Evolutionary conservation across 2,888 invertebrate species (phyloP).

Genomic region (Nephrocerus scutellatus): DNA sequence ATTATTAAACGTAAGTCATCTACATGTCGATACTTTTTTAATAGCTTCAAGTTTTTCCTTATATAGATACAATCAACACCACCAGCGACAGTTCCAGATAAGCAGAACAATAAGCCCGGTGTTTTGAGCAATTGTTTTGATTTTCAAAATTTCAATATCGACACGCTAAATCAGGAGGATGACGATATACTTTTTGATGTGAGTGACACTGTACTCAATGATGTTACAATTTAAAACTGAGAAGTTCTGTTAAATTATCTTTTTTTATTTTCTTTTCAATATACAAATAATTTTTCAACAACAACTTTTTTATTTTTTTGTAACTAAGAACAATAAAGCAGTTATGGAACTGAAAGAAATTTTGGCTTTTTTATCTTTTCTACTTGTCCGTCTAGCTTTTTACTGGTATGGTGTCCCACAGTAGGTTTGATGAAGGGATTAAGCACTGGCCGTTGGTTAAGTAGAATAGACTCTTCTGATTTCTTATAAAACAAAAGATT

Average conservation of each 20-base stretch:
- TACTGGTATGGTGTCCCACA: no score
- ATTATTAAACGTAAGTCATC: no score
- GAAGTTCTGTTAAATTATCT: not conserved
- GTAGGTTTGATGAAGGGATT: slow-evolving; percentile 20
- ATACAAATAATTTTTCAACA: slow-evolving; percentile 1
- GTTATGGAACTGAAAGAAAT: slow-evolving; percentile 12
- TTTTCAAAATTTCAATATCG: no score
- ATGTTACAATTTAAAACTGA: slow-evolving; percentile 18
- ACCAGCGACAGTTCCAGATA: no score
- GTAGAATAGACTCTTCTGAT: slow-evolving; percentile 22
- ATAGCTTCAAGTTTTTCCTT: no score
- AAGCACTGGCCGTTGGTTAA: slow-evolving; percentile 22
- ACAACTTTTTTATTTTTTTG: slow-evolving; percentile 1
- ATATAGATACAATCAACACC: no score
- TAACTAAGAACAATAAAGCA: slow-evolving; percentile 17
- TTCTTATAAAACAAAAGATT: slow-evolving; percentile 29
- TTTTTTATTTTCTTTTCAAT: slow-evolving; percentile 3
- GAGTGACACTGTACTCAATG: slow-evolving; percentile 25
- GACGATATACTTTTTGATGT: slow-evolving; percentile 23
- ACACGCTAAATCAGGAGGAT: slow-evolving; percentile 4
- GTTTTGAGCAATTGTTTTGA: no score
- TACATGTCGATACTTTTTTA: no score
- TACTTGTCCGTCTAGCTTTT: no score
- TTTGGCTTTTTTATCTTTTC: not conserved
- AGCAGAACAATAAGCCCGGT: no score